Conservation (phyloP, 2,113 vertebrate genomes). For the Anhinga rufa region DNA sequence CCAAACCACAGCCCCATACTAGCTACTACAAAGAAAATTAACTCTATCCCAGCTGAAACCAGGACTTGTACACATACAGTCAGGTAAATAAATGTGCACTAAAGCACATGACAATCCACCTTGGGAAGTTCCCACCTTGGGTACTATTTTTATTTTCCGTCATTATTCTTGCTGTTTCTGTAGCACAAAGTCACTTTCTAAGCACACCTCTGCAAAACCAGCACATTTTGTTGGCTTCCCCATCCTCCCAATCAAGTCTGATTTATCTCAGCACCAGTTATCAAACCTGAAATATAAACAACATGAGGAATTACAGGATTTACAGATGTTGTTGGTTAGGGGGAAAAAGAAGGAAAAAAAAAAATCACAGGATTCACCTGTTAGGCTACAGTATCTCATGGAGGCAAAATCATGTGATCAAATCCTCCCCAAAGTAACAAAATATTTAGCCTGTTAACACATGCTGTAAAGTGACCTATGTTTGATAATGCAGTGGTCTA, state of each 20-base stretch:
- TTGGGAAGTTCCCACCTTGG: not conserved
- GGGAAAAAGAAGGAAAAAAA: fast-evolving
- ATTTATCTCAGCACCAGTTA: not conserved
- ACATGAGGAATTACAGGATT: not conserved
- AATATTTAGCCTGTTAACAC: not conserved
- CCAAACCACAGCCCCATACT: no score
- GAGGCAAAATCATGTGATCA: not conserved
- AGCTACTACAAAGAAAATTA: no score
- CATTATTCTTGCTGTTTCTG: not conserved
- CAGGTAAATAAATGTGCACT: not conserved
- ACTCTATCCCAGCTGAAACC: no score
- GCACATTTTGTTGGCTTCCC: not conserved
- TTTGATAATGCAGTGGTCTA: not conserved
- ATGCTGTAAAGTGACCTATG: not conserved
- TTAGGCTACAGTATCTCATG: not conserved
- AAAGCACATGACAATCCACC: not conserved
- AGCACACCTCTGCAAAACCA: not conserved
- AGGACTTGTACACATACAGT: no score
- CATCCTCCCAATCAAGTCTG: not conserved
- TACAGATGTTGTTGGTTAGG: not conserved
- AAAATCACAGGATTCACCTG: not conserved
- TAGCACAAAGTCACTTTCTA: not conserved
- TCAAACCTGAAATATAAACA: not conserved
- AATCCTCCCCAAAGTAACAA: not conserved
- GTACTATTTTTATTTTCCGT: not conserved